Conservation (phyloP, 2,113 vertebrate species). For the Meleagris gallopavo region DNA sequence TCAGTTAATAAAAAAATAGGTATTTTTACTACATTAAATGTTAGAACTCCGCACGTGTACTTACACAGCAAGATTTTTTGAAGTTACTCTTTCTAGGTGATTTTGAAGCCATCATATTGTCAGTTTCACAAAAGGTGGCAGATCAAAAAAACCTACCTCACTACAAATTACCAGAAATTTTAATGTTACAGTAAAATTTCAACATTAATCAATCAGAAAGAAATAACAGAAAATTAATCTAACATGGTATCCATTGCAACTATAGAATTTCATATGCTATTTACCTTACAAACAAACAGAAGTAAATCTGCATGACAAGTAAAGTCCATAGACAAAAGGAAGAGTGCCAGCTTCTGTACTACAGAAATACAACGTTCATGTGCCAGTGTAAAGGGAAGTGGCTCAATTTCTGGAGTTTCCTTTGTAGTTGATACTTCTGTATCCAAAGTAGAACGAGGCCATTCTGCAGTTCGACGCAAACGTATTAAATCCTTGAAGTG, state of each 20-base stretch:
- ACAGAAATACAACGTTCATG: slow-evolving; percentile 98
- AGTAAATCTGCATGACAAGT: slow-evolving; percentile 98
- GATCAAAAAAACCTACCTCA: neutral
- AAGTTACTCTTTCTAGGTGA: neutral
- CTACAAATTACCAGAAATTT: neutral
- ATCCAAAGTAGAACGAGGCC: slow-evolving; percentile 95
- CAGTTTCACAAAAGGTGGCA: neutral
- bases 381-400: slow-evolving; percentile 94
- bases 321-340: slow-evolving; percentile 98
- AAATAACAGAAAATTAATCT: neutral
- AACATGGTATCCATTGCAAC: neutral
- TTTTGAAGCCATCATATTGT: neutral
- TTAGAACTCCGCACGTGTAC: neutral
- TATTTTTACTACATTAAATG: neutral
- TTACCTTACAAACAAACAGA: slow-evolving; percentile 98
- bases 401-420: slow-evolving; percentile 94
- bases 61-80: neutral
- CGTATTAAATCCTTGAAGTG: slow-evolving; percentile 99
- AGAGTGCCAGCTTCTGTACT: slow-evolving; percentile 95
- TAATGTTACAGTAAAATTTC: neutral
- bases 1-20: neutral
- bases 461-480: slow-evolving; percentile 94
- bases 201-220: neutral
- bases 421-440: slow-evolving; percentile 91
- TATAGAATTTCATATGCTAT: neutral